Conservation (phyloP, 2,888 invertebrate species). For the Sarcophaga variegata region DNA sequence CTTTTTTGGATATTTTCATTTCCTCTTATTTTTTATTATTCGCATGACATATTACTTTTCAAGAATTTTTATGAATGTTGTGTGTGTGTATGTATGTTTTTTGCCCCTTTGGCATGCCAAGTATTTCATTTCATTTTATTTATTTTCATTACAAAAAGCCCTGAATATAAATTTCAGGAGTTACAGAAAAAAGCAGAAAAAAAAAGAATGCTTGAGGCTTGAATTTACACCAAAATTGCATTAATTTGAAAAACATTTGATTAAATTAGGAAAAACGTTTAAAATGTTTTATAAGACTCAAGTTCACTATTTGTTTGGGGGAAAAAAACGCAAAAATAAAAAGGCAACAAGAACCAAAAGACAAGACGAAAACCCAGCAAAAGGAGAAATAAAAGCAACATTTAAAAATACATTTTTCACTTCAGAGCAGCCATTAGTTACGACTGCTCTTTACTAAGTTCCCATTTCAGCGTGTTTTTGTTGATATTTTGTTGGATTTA, state of each 20-base stretch:
- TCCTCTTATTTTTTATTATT: background rate
- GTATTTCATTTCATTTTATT: background rate
- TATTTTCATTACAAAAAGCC: background rate
- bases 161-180: background rate
- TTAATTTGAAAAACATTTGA: constrained; percentile 56
- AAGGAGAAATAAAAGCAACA: constrained; percentile 25
- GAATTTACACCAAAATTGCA: constrained; percentile 61
- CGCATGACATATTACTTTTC: background rate
- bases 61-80: background rate
- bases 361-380: background rate
- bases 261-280: constrained; percentile 54
- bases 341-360: background rate
- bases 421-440: constrained; percentile 50
- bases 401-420: constrained; percentile 58
- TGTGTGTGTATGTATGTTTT: background rate
- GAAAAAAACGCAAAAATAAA: background rate
- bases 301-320: constrained; percentile 30
- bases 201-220: constrained; percentile 40
- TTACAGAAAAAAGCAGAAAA: background rate
- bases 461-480: background rate
- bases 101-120: background rate
- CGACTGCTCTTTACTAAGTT: background rate
- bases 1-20: too few relatives aligned
- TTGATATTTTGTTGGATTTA: background rate
- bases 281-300: constrained; percentile 44